Base-by-base conservation (phyloP, 2,113 vertebrate species). In the Chrysemys picta region DNA sequence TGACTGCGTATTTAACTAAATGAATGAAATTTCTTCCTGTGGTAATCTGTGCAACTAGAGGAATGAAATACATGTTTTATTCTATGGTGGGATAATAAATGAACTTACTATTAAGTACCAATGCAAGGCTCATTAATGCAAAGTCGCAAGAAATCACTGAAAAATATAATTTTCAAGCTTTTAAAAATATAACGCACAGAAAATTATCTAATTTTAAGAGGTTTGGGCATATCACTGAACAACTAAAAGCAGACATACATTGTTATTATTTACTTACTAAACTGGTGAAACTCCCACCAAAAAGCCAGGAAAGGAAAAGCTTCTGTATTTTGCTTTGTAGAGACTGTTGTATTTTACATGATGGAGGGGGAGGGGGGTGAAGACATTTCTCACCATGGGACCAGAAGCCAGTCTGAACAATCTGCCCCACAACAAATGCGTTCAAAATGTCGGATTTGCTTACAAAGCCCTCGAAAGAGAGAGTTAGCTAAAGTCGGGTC, bases 371-470 rank as follows among this genome's bases (percentile, higher is more conserved):
- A 10, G 5, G 9, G 24, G 3, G 2, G 5, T 31, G 7, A 10
- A 31, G 21, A 80, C 85, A 24, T 75, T 86, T 57, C 91, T 84
- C 80, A 59, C 45, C 89, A 9, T 8, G 47, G 57, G n/a, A 25
- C 52, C 42, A 13, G 86, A 38, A 69, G 72, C 80, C 19, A 38
- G 54, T 1, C 76, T 80, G 86, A 3, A 62, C 12, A 90, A 84
- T 85, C 91, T 84, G 79, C 94, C 94, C 89, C 89, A 54, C 62
- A 9, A 80, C 45, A 62, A 49, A 72, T 1, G 88, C 90, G 75
- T 62, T 96, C 97, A 97, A 97, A 97, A 97, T 97, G 97, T 96
- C 97, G 96, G 95, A 31, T 75, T 49, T 90, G 93, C 82, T 91
- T 25, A 49, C 87, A 78, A n/a, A 3, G 12, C 59, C 27, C 13